These are phyloP conservation scores for Anguilla megastoma DNA, from an alignment of 2,797 vertebrate species.

Conservation along the genomic window DNA sequence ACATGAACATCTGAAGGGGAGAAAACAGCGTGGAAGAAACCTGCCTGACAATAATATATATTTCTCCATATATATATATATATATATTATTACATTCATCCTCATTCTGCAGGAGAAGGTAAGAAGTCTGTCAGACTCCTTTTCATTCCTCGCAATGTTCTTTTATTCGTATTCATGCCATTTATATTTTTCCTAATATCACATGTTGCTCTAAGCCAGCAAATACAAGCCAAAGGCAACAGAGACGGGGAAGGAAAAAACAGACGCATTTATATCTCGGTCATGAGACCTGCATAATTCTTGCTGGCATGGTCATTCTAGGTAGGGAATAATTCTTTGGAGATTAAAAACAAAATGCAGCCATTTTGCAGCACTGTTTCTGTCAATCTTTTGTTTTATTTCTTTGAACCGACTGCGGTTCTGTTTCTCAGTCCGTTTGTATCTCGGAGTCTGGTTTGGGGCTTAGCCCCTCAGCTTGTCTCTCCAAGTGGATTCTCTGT, in stretches of 20 bases:
- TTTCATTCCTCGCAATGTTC: conserved; percentile 40
- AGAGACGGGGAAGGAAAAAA: conserved; percentile 56
- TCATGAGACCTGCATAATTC: conserved; percentile 75
- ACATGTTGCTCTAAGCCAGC: conserved; percentile 56
- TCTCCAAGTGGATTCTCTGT: neutral
- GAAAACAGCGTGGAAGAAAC: conserved; percentile 61
- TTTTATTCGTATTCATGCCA: conserved; percentile 47
- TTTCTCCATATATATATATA: conserved; percentile 48
- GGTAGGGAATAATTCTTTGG: conserved; percentile 53
- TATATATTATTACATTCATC: conserved; percentile 35
- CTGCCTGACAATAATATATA: conserved; percentile 66
- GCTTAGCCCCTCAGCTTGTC: conserved; percentile 5
- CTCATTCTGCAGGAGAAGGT: conserved; percentile 54
- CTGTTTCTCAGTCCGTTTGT: conserved; percentile 10
- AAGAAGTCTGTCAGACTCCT: conserved; percentile 47
- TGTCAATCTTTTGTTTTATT: conserved; percentile 38
- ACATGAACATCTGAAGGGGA: conserved; percentile 68
- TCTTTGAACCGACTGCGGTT: conserved; percentile 6
- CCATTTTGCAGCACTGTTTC: conserved; percentile 45
- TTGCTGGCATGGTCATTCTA: conserved; percentile 57
- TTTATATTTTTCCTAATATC: conserved; percentile 58
- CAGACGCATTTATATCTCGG: conserved; percentile 65
- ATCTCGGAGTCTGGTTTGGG: neutral
- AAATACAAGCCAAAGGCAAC: conserved; percentile 60
- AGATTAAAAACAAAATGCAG: conserved; percentile 61